Conservation (phyloP, 2,888 invertebrate genomes). For the Sphaeridia pumilis region DNA sequence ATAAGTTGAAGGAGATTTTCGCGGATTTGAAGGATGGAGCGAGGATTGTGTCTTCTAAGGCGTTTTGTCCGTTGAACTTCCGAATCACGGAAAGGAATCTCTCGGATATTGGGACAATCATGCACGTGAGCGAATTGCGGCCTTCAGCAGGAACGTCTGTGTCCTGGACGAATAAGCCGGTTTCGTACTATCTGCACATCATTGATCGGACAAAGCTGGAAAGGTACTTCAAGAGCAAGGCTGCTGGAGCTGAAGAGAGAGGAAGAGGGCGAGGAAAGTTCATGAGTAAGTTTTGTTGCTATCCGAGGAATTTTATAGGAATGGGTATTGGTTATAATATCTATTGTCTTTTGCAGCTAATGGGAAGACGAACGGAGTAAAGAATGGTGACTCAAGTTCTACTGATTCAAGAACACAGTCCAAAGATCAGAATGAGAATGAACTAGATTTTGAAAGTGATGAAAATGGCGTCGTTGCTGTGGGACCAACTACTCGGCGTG, state of each 20-base stretch:
- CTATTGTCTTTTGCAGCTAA: constrained; percentile 19
- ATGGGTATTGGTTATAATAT: neutral
- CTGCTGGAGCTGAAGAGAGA: constrained; percentile 17
- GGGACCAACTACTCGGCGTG: constrained; percentile 58
- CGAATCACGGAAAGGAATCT: constrained; percentile 95
- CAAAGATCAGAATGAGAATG: constrained; percentile 38
- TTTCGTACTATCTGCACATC: constrained; percentile 95
- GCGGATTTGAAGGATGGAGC: constrained; percentile 88
- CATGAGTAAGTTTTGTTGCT: neutral
- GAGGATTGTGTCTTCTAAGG: constrained; percentile 94
- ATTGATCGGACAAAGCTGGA: constrained; percentile 82
- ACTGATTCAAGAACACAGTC: constrained; percentile 40
- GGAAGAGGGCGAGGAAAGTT: constrained; percentile 8
- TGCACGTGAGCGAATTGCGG: constrained; percentile 95
- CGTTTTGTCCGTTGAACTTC: constrained; percentile 97
- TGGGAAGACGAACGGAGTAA: constrained; percentile 31
- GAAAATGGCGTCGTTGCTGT: constrained; percentile 40
- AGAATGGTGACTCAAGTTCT: constrained; percentile 29
- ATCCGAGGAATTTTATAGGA: neutral
- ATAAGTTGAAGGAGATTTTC: constrained; percentile 89
- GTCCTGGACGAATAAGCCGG: constrained; percentile 98
- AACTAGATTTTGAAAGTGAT: constrained; percentile 38
- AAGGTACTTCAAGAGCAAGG: constrained; percentile 24
- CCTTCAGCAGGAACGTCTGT: constrained; percentile 90
- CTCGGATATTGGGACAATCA: constrained; percentile 94